A percentile compares a stretch with the other conserved stretches of the same genome.
phyloP scores from a whole-genome alignment of 2,888 invertebrate genomes.

The Dusona sp. region DNA sequence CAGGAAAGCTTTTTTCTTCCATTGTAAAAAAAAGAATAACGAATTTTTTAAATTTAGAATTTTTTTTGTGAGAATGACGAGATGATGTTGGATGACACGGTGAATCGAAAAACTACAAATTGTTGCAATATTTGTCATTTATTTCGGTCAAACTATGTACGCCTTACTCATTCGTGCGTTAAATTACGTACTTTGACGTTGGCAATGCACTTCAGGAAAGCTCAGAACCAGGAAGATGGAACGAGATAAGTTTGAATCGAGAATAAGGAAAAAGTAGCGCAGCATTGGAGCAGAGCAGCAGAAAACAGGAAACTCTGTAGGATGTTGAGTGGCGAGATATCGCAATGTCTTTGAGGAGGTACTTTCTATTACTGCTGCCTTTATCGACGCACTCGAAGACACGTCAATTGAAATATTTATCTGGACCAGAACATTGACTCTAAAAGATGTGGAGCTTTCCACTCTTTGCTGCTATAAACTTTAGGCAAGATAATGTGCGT shows the following conservation, averaged over 20 bases:
- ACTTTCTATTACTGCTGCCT: slow-evolving; percentile 32
- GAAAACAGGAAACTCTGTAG: slow-evolving; percentile 56
- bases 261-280: slow-evolving; percentile 19
- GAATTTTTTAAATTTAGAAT: no score
- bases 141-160: background rate
- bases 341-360: slow-evolving; percentile 27
- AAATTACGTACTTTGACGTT: background rate
- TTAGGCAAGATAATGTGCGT: background rate
- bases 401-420: slow-evolving; percentile 19
- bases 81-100: no score
- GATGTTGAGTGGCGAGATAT: slow-evolving; percentile 46
- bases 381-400: slow-evolving; percentile 24
- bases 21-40: no score
- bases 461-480: background rate
- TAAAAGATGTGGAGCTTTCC: background rate
- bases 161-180: background rate
- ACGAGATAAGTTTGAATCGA: slow-evolving; percentile 51
- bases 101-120: background rate
- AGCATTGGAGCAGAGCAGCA: background rate
- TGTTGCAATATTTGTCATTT: background rate
- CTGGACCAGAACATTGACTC: slow-evolving; percentile 28
- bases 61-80: no score
- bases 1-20: background rate
- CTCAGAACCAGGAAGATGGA: background rate
- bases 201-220: slow-evolving; percentile 23